Conservation (phyloP, 2,113 vertebrate species). For the Acrocephalus kingi region DNA sequence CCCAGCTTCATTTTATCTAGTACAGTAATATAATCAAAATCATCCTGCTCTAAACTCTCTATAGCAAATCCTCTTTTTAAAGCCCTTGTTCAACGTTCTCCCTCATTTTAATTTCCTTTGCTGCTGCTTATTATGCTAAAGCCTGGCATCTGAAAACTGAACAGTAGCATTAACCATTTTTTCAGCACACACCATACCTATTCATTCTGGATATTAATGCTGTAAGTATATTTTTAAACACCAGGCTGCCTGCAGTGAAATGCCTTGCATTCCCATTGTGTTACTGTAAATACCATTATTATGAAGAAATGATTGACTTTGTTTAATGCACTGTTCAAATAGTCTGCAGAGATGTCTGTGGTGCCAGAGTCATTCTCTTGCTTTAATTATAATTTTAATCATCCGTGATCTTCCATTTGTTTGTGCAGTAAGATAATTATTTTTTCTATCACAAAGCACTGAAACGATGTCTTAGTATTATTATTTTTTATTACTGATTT, state of each 20-base stretch:
- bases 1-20: slow-evolving; percentile 64
- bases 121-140: slow-evolving; percentile 68
- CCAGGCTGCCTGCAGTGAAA: slow-evolving; percentile 61
- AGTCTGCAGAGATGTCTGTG: slow-evolving; percentile 59
- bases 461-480: slow-evolving; percentile 14
- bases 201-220: slow-evolving; percentile 55
- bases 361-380: slow-evolving; percentile 34
- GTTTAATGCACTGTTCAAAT: slow-evolving; percentile 39
- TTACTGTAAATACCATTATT: slow-evolving; percentile 69
- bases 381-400: slow-evolving; percentile 76
- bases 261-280: slow-evolving; percentile 58
- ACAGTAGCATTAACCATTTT: slow-evolving; percentile 30
- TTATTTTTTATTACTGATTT: slow-evolving; percentile 61
- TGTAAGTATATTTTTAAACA: slow-evolving; percentile 49
- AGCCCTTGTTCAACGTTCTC: slow-evolving; percentile 53
- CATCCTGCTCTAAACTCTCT: slow-evolving; percentile 50
- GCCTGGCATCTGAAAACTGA: slow-evolving; percentile 57
- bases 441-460: slow-evolving; percentile 57
- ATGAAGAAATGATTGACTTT: slow-evolving; percentile 63
- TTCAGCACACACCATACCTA: slow-evolving; percentile 57
- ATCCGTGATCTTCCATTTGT: slow-evolving; percentile 60
- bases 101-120: slow-evolving; percentile 72
- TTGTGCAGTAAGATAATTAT: slow-evolving; percentile 62
- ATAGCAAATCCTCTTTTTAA: slow-evolving; percentile 69
- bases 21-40: slow-evolving; percentile 69